These are phyloP conservation scores for Chiloscyllium plagiosum DNA, from an alignment of 2,113 vertebrate genomes.

Conservation along the genomic window DNA sequence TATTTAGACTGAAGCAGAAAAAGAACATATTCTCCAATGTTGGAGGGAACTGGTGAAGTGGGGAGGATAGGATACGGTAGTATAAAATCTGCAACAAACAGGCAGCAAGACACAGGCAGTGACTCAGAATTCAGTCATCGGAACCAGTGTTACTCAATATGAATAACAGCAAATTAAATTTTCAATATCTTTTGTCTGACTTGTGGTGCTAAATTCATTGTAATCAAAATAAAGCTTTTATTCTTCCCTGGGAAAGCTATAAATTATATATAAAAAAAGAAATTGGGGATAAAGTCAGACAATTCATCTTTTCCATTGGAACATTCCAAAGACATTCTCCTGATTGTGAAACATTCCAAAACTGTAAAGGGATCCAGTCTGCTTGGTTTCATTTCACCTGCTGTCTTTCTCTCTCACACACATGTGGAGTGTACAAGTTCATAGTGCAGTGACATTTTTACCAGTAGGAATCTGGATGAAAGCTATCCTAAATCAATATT, in stretches of 20 bases:
- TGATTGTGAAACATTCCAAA: too few species aligned
- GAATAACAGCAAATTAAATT: not conserved
- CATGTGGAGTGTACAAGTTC: not conserved
- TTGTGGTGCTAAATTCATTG: conserved; percentile 46
- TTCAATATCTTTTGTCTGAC: not conserved
- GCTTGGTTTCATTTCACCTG: conserved; percentile 26
- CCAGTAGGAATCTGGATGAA: not conserved
- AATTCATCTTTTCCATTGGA: conserved; percentile 38
- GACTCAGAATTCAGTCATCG: not conserved
- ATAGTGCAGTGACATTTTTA: not conserved
- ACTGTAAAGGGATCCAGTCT: conserved; percentile 5
- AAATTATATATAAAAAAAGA: conserved; percentile 42
- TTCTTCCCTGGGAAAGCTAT: conserved; percentile 40
- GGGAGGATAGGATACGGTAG: too few species aligned
- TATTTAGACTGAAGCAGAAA: not conserved
- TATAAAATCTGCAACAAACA: not conserved
- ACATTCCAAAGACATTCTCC: conserved; percentile 41
- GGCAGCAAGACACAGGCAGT: too few species aligned
- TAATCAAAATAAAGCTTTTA: conserved; percentile 45
- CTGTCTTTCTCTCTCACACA: not conserved
- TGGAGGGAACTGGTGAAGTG: not conserved
- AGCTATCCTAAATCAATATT: not conserved
- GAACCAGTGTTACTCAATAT: not conserved
- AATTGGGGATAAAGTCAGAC: conserved; percentile 41
- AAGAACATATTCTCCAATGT: not conserved